Conservation (phyloP, 2,113 vertebrate species). For the Kryptolebias marmoratus region DNA sequence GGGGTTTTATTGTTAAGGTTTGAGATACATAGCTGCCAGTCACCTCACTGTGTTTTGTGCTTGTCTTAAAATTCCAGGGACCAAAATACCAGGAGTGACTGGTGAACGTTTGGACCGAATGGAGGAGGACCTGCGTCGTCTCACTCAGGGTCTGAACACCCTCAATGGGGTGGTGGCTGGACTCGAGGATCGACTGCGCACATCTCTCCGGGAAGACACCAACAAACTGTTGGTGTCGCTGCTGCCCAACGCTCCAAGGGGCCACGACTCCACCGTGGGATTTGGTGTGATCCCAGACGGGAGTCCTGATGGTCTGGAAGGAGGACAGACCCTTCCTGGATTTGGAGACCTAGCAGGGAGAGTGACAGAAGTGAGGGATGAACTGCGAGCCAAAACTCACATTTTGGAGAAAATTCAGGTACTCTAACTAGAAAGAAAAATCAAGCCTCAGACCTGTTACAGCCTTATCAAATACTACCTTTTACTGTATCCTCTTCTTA, state of each 20-base stretch:
- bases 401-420: conserved; percentile 89
- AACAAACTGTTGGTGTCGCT: conserved; percentile 86
- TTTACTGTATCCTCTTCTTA: not conserved
- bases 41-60: not conserved
- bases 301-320: conserved; percentile 81
- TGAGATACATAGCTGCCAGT: too few relatives aligned
- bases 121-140: conserved; percentile 88
- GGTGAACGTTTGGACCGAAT: conserved; percentile 91
- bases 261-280: conserved; percentile 79
- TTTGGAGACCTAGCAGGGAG: conserved; percentile 88
- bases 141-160: conserved; percentile 87
- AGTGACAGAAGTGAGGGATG: conserved; percentile 91
- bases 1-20: not conserved
- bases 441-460: not conserved
- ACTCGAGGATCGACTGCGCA: conserved; percentile 86
- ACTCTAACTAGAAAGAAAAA: not conserved
- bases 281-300: conserved; percentile 88
- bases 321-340: conserved; percentile 74
- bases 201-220: conserved; percentile 88
- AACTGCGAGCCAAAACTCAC: conserved; percentile 87
- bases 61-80: conserved; percentile 74
- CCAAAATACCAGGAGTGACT: conserved; percentile 81
- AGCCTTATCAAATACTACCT: not conserved
- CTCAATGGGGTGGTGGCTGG: conserved; percentile 85
- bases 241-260: conserved; percentile 76